These are phyloP conservation scores for Carduelis carduelis DNA, from an alignment of 2,797 vertebrate genomes.

Conservation along the genomic window DNA sequence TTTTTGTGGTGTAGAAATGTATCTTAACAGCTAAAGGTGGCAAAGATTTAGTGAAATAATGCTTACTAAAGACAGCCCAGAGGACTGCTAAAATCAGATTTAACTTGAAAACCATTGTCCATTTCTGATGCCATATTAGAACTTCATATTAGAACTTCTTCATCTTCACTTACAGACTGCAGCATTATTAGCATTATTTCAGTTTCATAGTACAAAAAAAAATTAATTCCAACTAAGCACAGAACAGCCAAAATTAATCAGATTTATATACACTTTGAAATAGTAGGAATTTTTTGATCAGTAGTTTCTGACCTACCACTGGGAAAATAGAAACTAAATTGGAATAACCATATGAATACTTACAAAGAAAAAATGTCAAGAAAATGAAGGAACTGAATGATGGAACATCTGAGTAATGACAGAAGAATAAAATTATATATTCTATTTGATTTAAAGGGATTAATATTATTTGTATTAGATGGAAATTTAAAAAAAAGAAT, in stretches of 20 bases:
- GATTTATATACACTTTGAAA: neutral
- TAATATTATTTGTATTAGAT: neutral
- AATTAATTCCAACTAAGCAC: neutral
- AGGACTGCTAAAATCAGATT: neutral
- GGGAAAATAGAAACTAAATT: neutral
- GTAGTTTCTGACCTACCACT: neutral
- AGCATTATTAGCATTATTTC: neutral
- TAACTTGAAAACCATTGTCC: neutral
- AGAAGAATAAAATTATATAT: neutral
- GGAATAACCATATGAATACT: neutral
- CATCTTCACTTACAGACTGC: neutral
- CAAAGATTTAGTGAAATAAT: neutral
- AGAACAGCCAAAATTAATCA: neutral
- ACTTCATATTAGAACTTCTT: neutral
- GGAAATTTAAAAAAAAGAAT: neutral
- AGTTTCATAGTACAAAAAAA: neutral
- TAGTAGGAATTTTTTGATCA: neutral
- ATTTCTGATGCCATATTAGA: neutral
- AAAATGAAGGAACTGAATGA: constrained; percentile 4
- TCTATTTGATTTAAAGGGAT: neutral
- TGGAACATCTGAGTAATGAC: neutral
- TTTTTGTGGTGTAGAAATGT: neutral
- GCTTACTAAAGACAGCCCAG: neutral
- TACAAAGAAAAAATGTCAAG: neutral
- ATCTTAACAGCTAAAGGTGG: neutral